Evolutionary conservation across 2,113 vertebrate species (phyloP).

Genomic region (Myotis yumanensis): DNA sequence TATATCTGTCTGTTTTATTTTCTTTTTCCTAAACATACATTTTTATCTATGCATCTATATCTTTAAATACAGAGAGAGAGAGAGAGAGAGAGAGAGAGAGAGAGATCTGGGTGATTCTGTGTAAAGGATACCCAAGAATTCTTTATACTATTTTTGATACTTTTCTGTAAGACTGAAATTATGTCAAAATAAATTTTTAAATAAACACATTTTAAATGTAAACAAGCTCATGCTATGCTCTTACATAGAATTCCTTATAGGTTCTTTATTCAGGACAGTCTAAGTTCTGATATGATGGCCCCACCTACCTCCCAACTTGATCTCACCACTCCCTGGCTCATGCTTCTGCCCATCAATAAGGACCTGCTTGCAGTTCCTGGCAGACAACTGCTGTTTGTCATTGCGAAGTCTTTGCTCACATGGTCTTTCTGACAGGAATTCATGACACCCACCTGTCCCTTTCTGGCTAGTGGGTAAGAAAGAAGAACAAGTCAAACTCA

Average conservation of each 20-base stretch:
- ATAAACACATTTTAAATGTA: not conserved
- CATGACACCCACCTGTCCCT: not conserved
- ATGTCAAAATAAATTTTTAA: not conserved
- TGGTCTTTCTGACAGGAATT: not conserved
- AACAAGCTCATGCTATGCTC: not conserved
- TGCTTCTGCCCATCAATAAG: not conserved
- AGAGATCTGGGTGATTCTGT: not conserved
- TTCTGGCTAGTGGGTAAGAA: too few species aligned
- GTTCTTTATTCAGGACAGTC: not conserved
- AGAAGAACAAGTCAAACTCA: not conserved
- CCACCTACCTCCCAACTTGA: not conserved
- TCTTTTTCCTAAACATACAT: not conserved
- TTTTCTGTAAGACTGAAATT: conserved; percentile 18
- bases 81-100: too few species aligned
- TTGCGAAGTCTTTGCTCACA: not conserved
- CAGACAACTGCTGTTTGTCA: not conserved
- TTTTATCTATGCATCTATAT: not conserved
- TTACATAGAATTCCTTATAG: not conserved
- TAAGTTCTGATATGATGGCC: not conserved
- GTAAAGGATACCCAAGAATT: not conserved
- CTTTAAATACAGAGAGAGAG: not conserved
- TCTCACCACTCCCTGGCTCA: not conserved
- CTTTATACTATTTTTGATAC: not conserved
- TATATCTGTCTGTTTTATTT: not conserved
- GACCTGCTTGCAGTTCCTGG: not conserved